Evolutionary conservation across 2,797 vertebrate species (phyloP).

Genomic region (Gobio occitaniae): DNA sequence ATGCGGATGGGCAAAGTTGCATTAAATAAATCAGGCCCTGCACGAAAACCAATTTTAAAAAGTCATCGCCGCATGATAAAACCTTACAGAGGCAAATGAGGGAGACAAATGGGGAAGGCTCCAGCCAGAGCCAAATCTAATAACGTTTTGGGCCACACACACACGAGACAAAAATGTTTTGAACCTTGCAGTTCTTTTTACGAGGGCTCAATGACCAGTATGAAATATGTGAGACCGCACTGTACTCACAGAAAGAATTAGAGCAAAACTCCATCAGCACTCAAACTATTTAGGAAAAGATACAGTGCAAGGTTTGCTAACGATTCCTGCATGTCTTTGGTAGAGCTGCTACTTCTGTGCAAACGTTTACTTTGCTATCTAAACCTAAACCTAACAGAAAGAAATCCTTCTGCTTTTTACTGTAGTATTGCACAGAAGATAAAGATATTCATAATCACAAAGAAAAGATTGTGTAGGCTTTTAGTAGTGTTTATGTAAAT

Average conservation of each 20-base stretch:
- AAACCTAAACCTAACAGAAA: neutral
- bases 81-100: conserved; percentile 58
- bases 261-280: neutral
- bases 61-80: conserved; percentile 52
- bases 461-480: neutral
- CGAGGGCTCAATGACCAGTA: conserved; percentile 5
- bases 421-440: too few relatives aligned
- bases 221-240: conserved; percentile 19
- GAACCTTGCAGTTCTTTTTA: conserved; percentile 36
- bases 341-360: neutral
- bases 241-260: conserved; percentile 36
- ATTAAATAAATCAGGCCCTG: conserved; percentile 58
- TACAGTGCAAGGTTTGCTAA: neutral
- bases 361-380: neutral
- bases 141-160: conserved; percentile 33
- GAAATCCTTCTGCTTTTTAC: neutral
- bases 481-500: neutral
- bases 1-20: conserved; percentile 39
- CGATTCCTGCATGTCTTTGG: neutral
- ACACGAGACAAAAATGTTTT: conserved; percentile 29
- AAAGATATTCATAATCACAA: neutral
- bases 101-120: conserved; percentile 46
- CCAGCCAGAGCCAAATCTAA: conserved; percentile 48
- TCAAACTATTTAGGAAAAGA: conserved; percentile 13
- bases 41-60: conserved; percentile 60